A percentile compares a stretch with the other conserved stretches of the same genome.
Conservation (phyloP, 2,113 vertebrate genomes). For the Paramormyrops kingsleyae region DNA sequence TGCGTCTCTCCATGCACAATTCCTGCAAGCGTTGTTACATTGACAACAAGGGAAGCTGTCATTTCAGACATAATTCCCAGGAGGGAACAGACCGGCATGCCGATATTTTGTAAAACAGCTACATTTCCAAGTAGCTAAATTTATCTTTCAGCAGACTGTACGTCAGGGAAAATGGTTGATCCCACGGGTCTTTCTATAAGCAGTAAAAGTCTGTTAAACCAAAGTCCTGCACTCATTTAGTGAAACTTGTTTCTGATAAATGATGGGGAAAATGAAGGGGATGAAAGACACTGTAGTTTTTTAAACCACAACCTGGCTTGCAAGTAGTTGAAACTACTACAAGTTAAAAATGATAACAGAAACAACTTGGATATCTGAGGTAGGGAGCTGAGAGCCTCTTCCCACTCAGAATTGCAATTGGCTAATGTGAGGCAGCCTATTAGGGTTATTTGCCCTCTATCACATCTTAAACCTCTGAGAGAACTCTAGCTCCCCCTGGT, state of each 20-base stretch:
- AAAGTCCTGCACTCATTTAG: not conserved
- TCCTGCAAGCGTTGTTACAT: not conserved
- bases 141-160: not conserved
- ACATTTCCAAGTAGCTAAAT: not conserved
- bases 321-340: not conserved
- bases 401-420: not conserved
- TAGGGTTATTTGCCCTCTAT: not conserved
- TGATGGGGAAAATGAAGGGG: not conserved
- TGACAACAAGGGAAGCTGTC: not conserved
- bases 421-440: not conserved
- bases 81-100: not conserved
- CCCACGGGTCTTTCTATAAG: not conserved
- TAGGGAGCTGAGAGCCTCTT: not conserved
- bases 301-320: not conserved
- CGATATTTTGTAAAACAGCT: not conserved
- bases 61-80: not conserved
- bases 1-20: not conserved
- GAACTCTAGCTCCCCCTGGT: not conserved
- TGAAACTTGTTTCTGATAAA: not conserved
- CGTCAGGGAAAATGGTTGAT: not conserved
- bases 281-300: not conserved
- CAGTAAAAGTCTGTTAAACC: not conserved
- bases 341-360: not conserved
- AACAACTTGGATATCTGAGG: not conserved
- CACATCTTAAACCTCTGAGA: not conserved